Base-by-base conservation (phyloP, 2,113 vertebrate genomes). In the Scomber scombrus region DNA sequence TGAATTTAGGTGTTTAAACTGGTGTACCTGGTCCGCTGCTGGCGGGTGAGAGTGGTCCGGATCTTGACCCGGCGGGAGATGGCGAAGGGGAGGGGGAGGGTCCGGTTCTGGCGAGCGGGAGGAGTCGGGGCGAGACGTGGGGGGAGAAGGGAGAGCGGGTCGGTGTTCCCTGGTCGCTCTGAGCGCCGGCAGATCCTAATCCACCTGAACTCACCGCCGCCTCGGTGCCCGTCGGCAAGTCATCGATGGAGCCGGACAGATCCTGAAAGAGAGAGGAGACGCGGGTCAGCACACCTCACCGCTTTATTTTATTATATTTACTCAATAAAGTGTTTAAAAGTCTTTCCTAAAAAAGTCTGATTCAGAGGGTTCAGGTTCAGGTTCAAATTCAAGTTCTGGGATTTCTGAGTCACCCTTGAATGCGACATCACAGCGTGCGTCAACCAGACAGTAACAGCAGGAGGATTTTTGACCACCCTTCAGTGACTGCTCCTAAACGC, bases 81-180 rank as follows among this genome's bases (percentile, higher is more conserved):
- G 94, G 96, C 0, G 97, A 97, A 0, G 91, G 90, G 2, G 97
- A 96, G 54, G 97, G 96, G 0, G 97, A 97, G 0, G 97, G 97
- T 14, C 97, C 97, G 2, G 96, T 94, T 0, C 95, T 96, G 86
- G 97, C 19, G 86, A 91, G 95, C 85, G 85, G 96, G 91, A 96
- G 95, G 76, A 98, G 96, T 75, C 97, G 96, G 6, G 97, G 97
- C 3, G 97, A 97, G 57, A 97, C 95, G 51, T 97, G 97, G 29
- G 97, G 97, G 49, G 97, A 98, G 93, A 98, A 98, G 0, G 97
- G 97, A 7, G 97, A 98, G 84, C 96, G 97, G 9, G 97, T 96
- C 0, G 97, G 96, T 85, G 97, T 97, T 93, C 96, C 97, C 90
- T 96, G 96, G 72, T 97, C 97, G 11, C 97, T 97, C 54, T 97